Evolutionary conservation across 2,888 invertebrate species (phyloP).

Genomic region (Drosophila subquinaria): DNA sequence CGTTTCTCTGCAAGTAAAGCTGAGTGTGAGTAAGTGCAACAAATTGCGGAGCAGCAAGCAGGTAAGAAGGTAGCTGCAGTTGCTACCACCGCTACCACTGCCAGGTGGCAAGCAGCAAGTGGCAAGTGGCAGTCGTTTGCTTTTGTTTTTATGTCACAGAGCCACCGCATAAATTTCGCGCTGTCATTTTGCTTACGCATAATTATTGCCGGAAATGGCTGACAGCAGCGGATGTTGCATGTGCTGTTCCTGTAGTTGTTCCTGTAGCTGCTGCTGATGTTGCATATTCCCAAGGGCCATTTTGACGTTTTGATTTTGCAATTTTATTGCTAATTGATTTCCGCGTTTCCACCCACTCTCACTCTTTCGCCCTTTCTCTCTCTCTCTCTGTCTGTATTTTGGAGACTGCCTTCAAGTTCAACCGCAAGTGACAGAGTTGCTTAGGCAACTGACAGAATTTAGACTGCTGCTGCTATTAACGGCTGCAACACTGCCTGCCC

Average conservation of each 20-base stretch:
- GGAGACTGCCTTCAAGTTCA: conserved; percentile 30
- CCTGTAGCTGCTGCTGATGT: conserved; percentile 52
- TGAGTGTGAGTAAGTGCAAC: conserved; percentile 61
- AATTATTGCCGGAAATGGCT: conserved; percentile 74
- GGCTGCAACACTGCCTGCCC: conserved; percentile 25
- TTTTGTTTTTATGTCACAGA: conserved; percentile 33
- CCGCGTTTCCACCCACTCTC: conserved; percentile 26
- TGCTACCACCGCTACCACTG: not conserved
- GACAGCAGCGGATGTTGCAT: conserved; percentile 72
- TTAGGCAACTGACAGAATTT: conserved; percentile 56
- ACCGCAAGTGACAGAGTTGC: conserved; percentile 76
- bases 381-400: not conserved
- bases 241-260: conserved; percentile 43
- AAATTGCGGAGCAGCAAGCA: conserved; percentile 37
- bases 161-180: conserved; percentile 56
- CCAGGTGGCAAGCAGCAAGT: conserved; percentile 4
- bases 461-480: conserved; percentile 56
- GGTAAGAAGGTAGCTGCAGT: conserved; percentile 13
- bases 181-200: conserved; percentile 75
- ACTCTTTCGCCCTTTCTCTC: not conserved
- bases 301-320: conserved; percentile 59
- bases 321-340: conserved; percentile 79
- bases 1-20: conserved; percentile 58
- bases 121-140: conserved; percentile 24
- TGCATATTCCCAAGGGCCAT: conserved; percentile 69